Conservation (phyloP, 1,140 invertebrate genomes). For the Lucilia sericata region DNA sequence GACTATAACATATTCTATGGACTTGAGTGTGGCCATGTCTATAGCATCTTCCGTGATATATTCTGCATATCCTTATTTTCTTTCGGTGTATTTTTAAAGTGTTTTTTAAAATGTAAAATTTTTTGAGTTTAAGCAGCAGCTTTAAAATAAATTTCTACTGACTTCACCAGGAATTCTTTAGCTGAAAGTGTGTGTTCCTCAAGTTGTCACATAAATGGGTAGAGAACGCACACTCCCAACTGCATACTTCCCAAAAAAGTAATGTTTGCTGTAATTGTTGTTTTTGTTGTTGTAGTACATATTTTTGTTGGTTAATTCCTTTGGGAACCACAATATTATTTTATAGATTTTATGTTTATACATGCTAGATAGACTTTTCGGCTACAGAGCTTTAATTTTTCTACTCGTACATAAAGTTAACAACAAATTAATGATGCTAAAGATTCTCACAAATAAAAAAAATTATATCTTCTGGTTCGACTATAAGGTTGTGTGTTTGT, state of each 20-base stretch:
- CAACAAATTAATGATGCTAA: constrained; percentile 32
- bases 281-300: constrained; percentile 34
- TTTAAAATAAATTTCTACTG: not conserved
- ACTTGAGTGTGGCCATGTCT: too few relatives aligned
- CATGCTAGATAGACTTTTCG: constrained; percentile 17
- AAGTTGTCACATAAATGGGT: too few relatives aligned
- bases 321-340: constrained; percentile 46
- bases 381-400: constrained; percentile 17
- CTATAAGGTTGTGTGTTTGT: not conserved
- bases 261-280: not conserved
- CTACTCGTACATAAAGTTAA: not conserved
- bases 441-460: not conserved
- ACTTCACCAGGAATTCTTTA: constrained; percentile 32
- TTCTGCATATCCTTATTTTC: too few relatives aligned
- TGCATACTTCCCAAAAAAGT: too few relatives aligned
- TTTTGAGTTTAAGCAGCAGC: constrained; percentile 23
- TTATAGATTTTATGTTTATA: constrained; percentile 18
- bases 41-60: too few relatives aligned
- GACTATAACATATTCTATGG: too few relatives aligned
- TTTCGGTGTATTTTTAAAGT: too few relatives aligned
- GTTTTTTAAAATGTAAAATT: not conserved
- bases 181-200: not conserved
- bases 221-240: too few relatives aligned
- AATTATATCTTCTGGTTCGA: not conserved
- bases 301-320: constrained; percentile 35